phyloP scores from a whole-genome alignment of 2,113 vertebrate genomes.

The Zosterops japonicus region DNA sequence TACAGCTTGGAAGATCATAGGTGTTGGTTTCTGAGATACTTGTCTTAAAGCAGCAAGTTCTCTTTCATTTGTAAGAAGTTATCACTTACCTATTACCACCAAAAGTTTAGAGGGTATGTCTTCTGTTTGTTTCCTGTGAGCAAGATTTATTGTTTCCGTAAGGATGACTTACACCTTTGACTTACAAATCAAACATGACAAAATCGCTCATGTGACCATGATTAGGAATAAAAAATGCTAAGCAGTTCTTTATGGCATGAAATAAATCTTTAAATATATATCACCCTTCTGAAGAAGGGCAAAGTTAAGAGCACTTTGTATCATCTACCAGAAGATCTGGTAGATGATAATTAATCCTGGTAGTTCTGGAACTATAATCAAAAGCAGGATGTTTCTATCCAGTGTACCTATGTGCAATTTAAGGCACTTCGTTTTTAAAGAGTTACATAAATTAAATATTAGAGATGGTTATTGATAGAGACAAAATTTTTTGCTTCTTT shows the following conservation, averaged over 20 bases:
- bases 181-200: not conserved
- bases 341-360: not conserved
- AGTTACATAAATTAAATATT: not conserved
- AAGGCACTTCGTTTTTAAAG: not conserved
- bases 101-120: not conserved
- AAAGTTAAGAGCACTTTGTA: not conserved
- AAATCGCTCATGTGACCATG: not conserved
- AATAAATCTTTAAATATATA: not conserved
- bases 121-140: conserved; percentile 1
- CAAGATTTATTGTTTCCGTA: not conserved
- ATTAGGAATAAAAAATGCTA: not conserved
- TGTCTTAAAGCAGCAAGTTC: no score
- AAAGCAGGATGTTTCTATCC: not conserved
- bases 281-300: not conserved
- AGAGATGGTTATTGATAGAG: not conserved
- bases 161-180: not conserved
- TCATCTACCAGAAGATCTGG: not conserved
- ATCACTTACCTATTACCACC: not conserved
- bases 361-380: not conserved
- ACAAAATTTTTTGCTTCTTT: not conserved
- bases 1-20: not conserved
- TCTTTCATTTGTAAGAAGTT: not conserved
- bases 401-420: not conserved
- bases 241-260: not conserved
- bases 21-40: not conserved